A percentile compares a stretch with the other conserved stretches of the same genome.
These are phyloP conservation scores for Steromphala cineraria DNA, from an alignment of 2,888 invertebrate genomes.

Conservation along the genomic window DNA sequence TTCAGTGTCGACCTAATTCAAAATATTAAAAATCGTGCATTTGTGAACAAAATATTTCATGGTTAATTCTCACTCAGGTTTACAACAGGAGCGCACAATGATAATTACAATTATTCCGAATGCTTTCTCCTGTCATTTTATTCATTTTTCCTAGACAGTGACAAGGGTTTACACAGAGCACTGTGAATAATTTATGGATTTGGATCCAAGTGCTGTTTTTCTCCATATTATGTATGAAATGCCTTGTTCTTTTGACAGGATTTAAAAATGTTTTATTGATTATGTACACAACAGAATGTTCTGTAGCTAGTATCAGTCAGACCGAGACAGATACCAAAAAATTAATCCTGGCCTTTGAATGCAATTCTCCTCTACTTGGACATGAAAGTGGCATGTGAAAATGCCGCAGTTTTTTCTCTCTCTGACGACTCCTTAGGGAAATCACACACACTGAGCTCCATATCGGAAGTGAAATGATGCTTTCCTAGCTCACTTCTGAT, in stretches of 20 bases:
- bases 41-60: too few relatives aligned
- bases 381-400: neutral
- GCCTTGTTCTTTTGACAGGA: neutral
- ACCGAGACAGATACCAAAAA: neutral
- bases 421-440: neutral
- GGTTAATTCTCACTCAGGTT: too few relatives aligned
- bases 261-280: neutral
- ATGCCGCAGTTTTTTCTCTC: neutral
- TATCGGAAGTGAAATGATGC: constrained; percentile 5
- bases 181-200: too few relatives aligned
- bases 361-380: neutral
- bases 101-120: too few relatives aligned
- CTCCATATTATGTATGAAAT: neutral
- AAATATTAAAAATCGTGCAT: too few relatives aligned
- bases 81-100: too few relatives aligned
- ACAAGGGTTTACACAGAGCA: too few relatives aligned
- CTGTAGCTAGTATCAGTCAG: neutral
- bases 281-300: neutral
- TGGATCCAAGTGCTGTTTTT: neutral
- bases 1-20: too few relatives aligned
- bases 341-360: neutral
- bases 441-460: neutral
- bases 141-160: too few relatives aligned
- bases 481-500: neutral
- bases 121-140: too few relatives aligned